Evolutionary conservation across 2,113 vertebrate species (phyloP), one percentile per base, ranked within the genome.

Genomic region (Theropithecus gelada): DNA sequence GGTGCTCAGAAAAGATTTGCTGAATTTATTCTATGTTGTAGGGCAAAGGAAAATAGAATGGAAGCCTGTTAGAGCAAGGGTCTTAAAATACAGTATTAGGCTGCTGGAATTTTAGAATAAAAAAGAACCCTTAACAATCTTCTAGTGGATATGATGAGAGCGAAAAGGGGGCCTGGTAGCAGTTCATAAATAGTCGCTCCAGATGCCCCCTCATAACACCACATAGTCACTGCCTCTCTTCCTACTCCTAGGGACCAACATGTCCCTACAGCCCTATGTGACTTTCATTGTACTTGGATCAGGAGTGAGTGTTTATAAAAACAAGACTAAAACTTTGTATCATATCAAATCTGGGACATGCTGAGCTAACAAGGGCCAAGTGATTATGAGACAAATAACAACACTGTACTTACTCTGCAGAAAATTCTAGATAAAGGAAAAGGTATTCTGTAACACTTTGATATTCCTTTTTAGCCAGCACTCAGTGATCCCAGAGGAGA

Each of bases 401-500:
- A 61, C 23, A 87, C n/a, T 38, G 45, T 45, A 85, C 89, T 90
- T 96, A 68, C 81, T 27, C 17, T 90, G 68, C 80, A 84, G 85
- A 68, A 94, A 75, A 85, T 89, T 76, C 84, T 82, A 93, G 92
- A 95, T 84, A 94, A 40, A 95, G 76, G 95, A 91, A 96, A 96
- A 87, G 7, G 1, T 75, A 5, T 55, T 90, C 88, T 43, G 6
- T 86, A 82, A 76, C 83, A 93, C 94, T 89, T 95, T 84, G 57
- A 98, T 90, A 95, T 96, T 98, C 93, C 73, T 50, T 96, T 94
- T 23, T 78, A 55, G 96, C 75, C 83, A 48, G 91, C 17, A 80
- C 93, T 96, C 75, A 18, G 83, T 64, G 97, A 97, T 97, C 75
- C 50, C 88, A 79, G 50, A 92, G 52, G 96, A 97, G 96, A 98